Evolutionary conservation across 53 echinoderm and acorn worm species (phyloP), one percentile per base, ranked within the genome.

Genomic region (Mesocentrotus franciscanus): DNA sequence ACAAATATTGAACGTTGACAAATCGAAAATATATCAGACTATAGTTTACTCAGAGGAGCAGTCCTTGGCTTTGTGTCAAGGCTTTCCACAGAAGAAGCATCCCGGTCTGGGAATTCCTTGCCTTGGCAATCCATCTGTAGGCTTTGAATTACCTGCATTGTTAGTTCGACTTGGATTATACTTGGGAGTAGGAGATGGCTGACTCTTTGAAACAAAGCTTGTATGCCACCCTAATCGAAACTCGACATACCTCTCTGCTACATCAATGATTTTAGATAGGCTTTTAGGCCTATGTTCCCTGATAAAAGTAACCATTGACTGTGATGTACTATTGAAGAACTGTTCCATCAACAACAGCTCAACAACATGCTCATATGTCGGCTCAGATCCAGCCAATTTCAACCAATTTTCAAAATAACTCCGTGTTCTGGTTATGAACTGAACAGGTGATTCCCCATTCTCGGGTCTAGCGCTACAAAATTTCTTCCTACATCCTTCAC

Each of bases 401-500:
- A 97, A 92, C 97, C 97, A 97, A 14, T 96, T 81, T 32, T 87
- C 68, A 16, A 96, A 84, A 61, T 95, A 95, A 17, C 92, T 95
- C 26, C 89, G 87, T 33, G 95, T 79, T 9, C 97, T 72, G 18
- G 93, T 92, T 18, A 81, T 66, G 74, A 96, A 97, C 72, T 97
- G 94, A 8, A 58, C 35, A 17, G 90, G 92, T 62, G 93, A 93
- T 93, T 96, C 97, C 42, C 90, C 83, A 27, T 26, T 39, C 33
- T 96, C 90, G 16, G 95, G 95, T 71, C 92, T 95, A 32, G 91
- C 56, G 62, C 89, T 83, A 42, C 95, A 59, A 35, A 96, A 96
- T 81, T 97, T 97, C 17, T 95, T 91, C 14, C 97, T 95, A 70
- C 93, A 97, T 24, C 93, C 97, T 57, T 97, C 95, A 60, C 94